phyloP scores from a whole-genome alignment of 1,140 invertebrate species.

The Drosophila nigromelanica region DNA sequence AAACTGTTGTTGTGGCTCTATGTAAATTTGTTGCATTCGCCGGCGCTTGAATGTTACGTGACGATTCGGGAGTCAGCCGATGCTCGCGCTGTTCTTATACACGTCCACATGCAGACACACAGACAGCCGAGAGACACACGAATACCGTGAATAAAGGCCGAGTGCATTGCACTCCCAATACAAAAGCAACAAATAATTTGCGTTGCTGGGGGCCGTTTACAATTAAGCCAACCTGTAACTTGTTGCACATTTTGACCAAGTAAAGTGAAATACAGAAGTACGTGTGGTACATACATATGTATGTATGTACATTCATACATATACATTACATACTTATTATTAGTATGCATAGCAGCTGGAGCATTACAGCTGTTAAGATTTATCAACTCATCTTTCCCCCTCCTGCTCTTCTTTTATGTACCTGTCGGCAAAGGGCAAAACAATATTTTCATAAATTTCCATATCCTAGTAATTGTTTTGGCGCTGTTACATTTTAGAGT shows the following conservation, averaged over 20 bases:
- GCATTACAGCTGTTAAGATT: constrained; percentile 22
- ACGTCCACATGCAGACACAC: constrained; percentile 41
- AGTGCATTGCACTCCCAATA: constrained; percentile 42
- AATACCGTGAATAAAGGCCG: constrained; percentile 16
- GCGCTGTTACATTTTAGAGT: not conserved
- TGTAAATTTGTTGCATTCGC: constrained; percentile 40
- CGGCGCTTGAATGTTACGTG: constrained; percentile 63
- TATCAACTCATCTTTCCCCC: not conserved
- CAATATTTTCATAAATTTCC: not conserved
- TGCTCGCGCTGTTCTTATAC: constrained; percentile 63
- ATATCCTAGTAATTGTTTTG: too few relatives aligned
- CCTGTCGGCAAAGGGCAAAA: too few relatives aligned
- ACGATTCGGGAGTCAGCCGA: constrained; percentile 61
- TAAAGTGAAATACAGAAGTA: constrained; percentile 6
- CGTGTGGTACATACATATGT: not conserved
- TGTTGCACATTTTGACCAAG: constrained; percentile 24
- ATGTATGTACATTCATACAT: not conserved
- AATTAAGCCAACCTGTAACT: constrained; percentile 26
- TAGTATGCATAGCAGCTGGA: constrained; percentile 22
- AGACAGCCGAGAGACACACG: not conserved
- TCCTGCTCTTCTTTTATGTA: not conserved
- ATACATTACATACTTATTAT: not conserved
- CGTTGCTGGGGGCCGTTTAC: constrained; percentile 26
- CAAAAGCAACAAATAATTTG: constrained; percentile 9
- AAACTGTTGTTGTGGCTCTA: constrained; percentile 35